These are phyloP conservation scores for Nasalis larvatus DNA, from an alignment of 2,113 vertebrate genomes.

Conservation along the genomic window DNA sequence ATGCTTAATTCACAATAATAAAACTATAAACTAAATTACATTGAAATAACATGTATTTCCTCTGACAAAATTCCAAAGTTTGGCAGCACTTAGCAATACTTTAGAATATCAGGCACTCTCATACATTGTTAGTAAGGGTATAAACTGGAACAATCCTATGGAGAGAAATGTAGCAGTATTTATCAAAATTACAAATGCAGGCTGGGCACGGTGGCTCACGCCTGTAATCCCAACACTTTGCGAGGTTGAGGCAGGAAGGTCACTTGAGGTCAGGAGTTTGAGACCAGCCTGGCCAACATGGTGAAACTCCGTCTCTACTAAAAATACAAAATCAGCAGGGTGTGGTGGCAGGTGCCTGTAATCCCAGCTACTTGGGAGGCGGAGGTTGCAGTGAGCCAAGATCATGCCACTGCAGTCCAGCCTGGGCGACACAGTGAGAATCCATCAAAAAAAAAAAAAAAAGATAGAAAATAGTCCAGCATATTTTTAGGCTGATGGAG, in stretches of 20 bases:
- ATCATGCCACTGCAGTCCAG: background rate
- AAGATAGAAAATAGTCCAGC: background rate
- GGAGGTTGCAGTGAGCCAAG: background rate
- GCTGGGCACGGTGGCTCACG: background rate
- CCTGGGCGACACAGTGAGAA: background rate
- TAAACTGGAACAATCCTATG: background rate
- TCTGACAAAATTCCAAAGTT: background rate
- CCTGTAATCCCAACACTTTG: background rate
- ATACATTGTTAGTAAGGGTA: background rate
- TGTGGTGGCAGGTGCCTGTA: background rate
- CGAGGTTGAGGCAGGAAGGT: background rate
- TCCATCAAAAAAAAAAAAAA: background rate
- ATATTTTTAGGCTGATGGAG: background rate
- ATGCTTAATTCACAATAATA: background rate
- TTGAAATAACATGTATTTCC: background rate
- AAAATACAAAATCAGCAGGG: background rate
- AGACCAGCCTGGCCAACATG: background rate
- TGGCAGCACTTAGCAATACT: background rate
- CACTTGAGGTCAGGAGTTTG: background rate
- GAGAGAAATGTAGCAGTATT: background rate
- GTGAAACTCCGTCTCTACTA: background rate
- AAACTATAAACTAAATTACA: background rate
- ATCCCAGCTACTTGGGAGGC: background rate
- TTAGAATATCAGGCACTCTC: background rate
- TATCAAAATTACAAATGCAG: background rate